Base-by-base conservation (phyloP, 2,113 vertebrate species). In the Sarotherodon lohbergeri region DNA sequence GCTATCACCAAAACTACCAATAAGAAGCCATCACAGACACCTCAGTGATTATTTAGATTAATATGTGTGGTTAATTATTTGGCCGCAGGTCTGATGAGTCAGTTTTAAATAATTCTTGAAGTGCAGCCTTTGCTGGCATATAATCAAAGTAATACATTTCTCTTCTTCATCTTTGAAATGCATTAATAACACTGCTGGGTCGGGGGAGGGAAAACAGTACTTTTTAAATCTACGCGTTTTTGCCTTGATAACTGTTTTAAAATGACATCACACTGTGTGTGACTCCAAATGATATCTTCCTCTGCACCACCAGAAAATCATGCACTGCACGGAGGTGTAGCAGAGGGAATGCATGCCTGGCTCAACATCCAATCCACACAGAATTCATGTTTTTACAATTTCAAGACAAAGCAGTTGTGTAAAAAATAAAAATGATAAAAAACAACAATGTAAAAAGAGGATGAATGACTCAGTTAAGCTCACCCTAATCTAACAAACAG, bases 241-340 rank as follows among this genome's bases (percentile, higher is more conserved):
- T 61, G 17, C 46, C 34, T 82, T 12, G 29, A 50, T 66, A 7
- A 41, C 80, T 78, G 83, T 85, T 32, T 89, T 41, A 56, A 34
- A 19, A 39, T 80, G 84, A 82, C 82, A 80, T 91, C 52, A 59
- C 61, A 39, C 84, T 34, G 80, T 79, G 80, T 78, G 27, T 78
- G 73, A 59, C 78, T 59, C 76, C 85, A 87, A 86, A 85, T 79
- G 16, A 80, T 16, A 83, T 81, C 92, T 86, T 90, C 88, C 92
- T 89, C 86, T 91, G 87, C 92, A 90, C 81, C 92, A 90, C 73
- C 82, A 61, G 80, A 57, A 83, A 84, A 88, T 55, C 36, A 89
- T 82, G 88, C 12, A 24, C 24, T 90, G n/a, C 36, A 16, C 3
- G 17, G 59, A n/a, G 80, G 41, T 7, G 82, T 61, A 81, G 56